Percentiles rank a stretch among this genome's conserved stretches.
Conservation (phyloP, 1,140 invertebrate genomes). For the Drosophila gunungcola region DNA sequence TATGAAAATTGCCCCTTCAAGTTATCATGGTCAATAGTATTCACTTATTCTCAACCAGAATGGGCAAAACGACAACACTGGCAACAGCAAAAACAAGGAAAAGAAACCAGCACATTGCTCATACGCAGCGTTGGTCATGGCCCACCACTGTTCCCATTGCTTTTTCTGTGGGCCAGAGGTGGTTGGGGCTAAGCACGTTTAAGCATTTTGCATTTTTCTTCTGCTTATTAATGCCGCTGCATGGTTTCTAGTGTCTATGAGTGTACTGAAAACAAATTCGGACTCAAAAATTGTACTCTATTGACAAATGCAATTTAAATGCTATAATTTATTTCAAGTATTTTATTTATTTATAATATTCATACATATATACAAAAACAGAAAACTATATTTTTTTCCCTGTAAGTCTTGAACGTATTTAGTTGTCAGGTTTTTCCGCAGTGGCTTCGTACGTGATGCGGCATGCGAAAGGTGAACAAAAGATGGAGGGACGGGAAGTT, state of each 20-base stretch:
- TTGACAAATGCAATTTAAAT: too few species aligned
- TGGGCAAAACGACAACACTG: neutral
- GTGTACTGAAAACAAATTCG: conserved; percentile 1
- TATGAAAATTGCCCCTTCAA: too few species aligned
- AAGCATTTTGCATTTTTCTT: conserved; percentile 65
- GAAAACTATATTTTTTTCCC: neutral
- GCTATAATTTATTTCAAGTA: too few species aligned
- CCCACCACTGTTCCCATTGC: conserved; percentile 35
- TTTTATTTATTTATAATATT: too few species aligned
- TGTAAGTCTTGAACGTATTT: conserved; percentile 22
- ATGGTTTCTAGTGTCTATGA: conserved; percentile 54
- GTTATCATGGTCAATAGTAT: too few species aligned
- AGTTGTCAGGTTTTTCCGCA: conserved; percentile 27
- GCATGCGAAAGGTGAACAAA: conserved; percentile 28
- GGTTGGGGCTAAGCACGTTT: conserved; percentile 53
- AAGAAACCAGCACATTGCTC: conserved; percentile 75
- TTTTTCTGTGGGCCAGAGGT: conserved; percentile 28
- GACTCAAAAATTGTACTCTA: too few species aligned
- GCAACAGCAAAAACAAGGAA: conserved; percentile 4
- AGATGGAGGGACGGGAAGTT: conserved; percentile 11
- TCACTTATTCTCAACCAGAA: neutral
- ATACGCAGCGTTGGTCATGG: conserved; percentile 62
- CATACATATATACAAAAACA: too few species aligned
- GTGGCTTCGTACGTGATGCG: conserved; percentile 41
- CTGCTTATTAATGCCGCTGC: conserved; percentile 70